A percentile compares a stretch with the other conserved stretches of the same genome.
Conservation (phyloP, 1,140 invertebrate species). For the Dryas iulia region DNA sequence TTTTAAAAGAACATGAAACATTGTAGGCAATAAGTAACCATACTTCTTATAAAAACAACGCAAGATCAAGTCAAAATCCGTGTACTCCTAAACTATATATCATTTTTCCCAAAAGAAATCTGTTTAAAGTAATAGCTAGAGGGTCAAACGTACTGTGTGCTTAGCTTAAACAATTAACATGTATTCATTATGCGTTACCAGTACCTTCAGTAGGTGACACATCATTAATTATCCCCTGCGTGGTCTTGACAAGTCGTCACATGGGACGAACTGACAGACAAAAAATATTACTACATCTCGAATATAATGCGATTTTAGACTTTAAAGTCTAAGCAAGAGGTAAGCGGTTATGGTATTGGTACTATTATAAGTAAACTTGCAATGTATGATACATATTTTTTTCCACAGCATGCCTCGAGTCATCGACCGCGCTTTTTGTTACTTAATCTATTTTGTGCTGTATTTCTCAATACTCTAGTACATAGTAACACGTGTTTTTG, state of each 20-base stretch:
- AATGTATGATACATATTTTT: constrained; percentile 31
- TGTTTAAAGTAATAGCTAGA: constrained; percentile 3
- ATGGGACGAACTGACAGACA: constrained; percentile 16
- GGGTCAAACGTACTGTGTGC: constrained; percentile 11
- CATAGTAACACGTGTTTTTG: constrained; percentile 27
- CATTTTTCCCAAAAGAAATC: not conserved
- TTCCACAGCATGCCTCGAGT: constrained; percentile 28
- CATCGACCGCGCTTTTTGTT: constrained; percentile 29
- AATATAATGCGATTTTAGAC: not conserved
- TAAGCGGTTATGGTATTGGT: not conserved
- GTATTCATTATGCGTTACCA: constrained; percentile 7
- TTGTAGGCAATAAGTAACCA: not conserved
- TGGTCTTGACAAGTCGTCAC: constrained; percentile 42
- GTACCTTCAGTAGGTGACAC: constrained; percentile 31
- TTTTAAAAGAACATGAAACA: too few relatives aligned
- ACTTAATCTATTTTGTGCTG: constrained; percentile 17
- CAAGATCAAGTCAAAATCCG: not conserved
- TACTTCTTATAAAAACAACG: too few relatives aligned
- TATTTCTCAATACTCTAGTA: constrained; percentile 26
- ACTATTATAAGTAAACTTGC: not conserved
- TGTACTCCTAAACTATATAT: not conserved
- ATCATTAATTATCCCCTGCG: constrained; percentile 57
- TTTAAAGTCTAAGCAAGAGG: not conserved
- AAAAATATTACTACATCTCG: not conserved
- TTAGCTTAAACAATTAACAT: constrained; percentile 19